Evolutionary conservation across 1,140 invertebrate species (phyloP), one percentile per base, ranked within the genome.

Genomic region (Melitaea cinxia): DNA sequence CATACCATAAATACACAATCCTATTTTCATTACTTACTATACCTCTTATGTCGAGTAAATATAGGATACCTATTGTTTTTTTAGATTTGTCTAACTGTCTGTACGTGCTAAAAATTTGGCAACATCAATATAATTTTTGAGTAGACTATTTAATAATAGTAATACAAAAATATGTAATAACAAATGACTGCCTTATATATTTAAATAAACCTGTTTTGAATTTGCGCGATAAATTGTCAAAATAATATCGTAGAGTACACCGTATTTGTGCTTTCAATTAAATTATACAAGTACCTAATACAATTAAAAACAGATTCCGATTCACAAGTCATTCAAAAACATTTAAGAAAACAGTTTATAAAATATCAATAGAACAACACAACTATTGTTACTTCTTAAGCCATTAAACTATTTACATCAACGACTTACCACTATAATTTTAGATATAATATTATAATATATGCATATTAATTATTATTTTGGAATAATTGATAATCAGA

Each of bases 251-350:
- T 37, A 14, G n/a, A 37, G 12, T 37, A 12, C n/a, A 35, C n/a
- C 35, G 5, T 19, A 45, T 45, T 45, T 45, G 39, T 45, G 39
- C 39, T 45, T 9, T 37, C n/a, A 37, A 37, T 37, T 19, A 45
- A 17, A 19, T 17, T 45, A 45, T 17, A 12, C 39, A 21, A 35
- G 1, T 45, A 9, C 7, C 19, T 33, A 14, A 15, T 14, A 37
- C 12, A n/a, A 14, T n/a, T 2, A 37, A 37, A n/a, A n/a, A 14
- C 14, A n/a, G n/a, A 37, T 37, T 15, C 24, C 9, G 30, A 12
- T 37, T 19, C 10, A 2, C 15, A 6, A 19, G 4, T 19, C 6
- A 9, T 45, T 21, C 2, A 21, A 19, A 45, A 10, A 39, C 37
- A n/a, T 15, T 39, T 5, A 17, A 19, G 5, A 17, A 19, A 2